These are phyloP conservation scores for Bovichtus diacanthus DNA, from an alignment of 2,797 vertebrate species.

Conservation along the genomic window DNA sequence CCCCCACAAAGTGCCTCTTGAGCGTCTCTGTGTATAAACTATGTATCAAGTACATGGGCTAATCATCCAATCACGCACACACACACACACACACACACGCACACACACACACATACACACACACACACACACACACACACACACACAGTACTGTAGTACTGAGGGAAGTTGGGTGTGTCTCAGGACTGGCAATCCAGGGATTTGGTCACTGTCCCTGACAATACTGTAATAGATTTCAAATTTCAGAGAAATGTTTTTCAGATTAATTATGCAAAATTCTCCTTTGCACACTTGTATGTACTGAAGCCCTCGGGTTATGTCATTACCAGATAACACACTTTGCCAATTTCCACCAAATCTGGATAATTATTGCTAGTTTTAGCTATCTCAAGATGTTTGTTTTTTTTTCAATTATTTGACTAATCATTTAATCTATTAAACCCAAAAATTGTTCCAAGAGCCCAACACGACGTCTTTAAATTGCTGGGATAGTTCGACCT, in stretches of 20 bases:
- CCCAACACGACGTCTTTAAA: neutral
- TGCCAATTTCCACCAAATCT: conserved; percentile 17
- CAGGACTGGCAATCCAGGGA: conserved; percentile 19
- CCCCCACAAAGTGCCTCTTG: conserved; percentile 59
- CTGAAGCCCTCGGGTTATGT: conserved; percentile 2
- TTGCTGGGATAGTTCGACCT: neutral
- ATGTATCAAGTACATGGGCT: conserved; percentile 50
- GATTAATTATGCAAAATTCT: conserved; percentile 23
- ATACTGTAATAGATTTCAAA: conserved; percentile 25
- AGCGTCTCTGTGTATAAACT: conserved; percentile 54
- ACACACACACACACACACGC: conserved; percentile 1
- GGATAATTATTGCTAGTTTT: neutral
- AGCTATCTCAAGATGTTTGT: neutral
- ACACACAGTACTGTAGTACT: too few species aligned
- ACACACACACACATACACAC: conserved; percentile 28
- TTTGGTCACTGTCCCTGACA: conserved; percentile 25
- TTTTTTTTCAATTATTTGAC: conserved; percentile 1
- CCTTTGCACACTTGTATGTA: neutral
- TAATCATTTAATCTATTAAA: neutral
- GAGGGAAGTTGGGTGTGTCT: conserved; percentile 27
- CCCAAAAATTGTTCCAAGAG: neutral
- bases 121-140: conserved; percentile 4
- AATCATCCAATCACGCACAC: conserved; percentile 57
- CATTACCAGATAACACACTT: conserved; percentile 11
- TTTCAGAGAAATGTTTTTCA: conserved; percentile 18